phyloP scores from a whole-genome alignment of 1,140 invertebrate species.

The Cydia splendana region DNA sequence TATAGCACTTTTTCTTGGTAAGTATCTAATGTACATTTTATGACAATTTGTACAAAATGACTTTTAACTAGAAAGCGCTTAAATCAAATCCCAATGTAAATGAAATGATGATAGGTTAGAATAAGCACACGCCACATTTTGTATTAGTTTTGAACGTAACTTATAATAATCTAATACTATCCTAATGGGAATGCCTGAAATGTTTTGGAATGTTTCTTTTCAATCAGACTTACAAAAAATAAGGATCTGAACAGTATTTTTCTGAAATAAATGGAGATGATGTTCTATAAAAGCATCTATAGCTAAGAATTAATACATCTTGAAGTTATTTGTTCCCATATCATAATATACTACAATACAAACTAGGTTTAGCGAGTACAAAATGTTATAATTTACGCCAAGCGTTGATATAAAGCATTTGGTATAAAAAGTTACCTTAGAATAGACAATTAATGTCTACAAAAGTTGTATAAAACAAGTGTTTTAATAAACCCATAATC shows the following conservation, averaged over 20 bases:
- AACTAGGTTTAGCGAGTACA: background rate
- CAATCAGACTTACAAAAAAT: constrained; percentile 12
- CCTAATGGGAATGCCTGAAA: background rate
- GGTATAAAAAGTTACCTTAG: background rate
- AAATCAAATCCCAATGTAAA: background rate
- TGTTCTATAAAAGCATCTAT: background rate
- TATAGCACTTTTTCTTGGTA: background rate
- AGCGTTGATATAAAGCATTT: background rate
- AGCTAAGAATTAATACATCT: background rate
- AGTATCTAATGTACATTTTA: background rate
- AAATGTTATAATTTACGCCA: background rate
- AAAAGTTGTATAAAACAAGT: background rate
- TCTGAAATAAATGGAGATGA: constrained; percentile 3
- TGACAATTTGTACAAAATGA: background rate
- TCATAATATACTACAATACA: background rate
- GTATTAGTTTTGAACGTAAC: background rate
- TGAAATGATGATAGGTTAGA: background rate
- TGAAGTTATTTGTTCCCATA: background rate
- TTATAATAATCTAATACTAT: constrained; percentile 11
- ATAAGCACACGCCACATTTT: background rate
- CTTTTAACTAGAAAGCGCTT: background rate
- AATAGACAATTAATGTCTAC: background rate
- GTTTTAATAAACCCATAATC: background rate
- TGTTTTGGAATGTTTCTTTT: constrained; percentile 14
- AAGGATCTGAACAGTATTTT: constrained; percentile 22